Base-by-base conservation (phyloP, 2,797 vertebrate species). In the Triplophysa yarkandensis region DNA sequence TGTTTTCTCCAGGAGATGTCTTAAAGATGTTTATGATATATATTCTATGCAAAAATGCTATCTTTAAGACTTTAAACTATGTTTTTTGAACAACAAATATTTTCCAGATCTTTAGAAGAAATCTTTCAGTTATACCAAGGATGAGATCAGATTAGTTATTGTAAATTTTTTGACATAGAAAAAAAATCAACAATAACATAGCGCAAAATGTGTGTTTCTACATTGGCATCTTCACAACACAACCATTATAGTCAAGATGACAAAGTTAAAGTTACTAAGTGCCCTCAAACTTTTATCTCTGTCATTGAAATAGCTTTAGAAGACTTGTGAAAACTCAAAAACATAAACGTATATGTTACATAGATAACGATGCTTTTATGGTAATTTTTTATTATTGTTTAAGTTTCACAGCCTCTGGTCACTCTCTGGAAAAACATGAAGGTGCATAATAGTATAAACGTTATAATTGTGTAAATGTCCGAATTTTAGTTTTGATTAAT, bases 401-500 rank as follows among this genome's bases (percentile, higher is more conserved):
- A 9, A 21, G 46, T 50, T 23, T 50, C 2, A 50, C 48, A 50
- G 9, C 2, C 46, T 9, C 19, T 50, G 46, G 19, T 23, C 48
- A 23, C 19, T 50, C 19, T 50, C 23, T 50, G 48, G 1, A 50
- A 50, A 21, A 23, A 50, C 48, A 23, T 23, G 10, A 50, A 6
- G 44, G 17, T 46, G 43, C n/a, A 30, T 30, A 30, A 30, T 30
- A 3, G 17, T 16, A 17, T 17, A 17, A n/a, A n/a, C n/a, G n/a
- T n/a, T 46, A 48, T 48, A 48, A 48, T 19, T 48, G n/a, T n/a
- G n/a, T n/a, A n/a, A n/a, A 48, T 48, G 46, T 6, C 36, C 0
- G 9, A 13, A 27, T 28, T 28, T 27, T 55, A 16, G 52, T 55
- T 55, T 55, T 70, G 55, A n/a, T 60, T 8, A 71, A 61, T 46